Conservation (phyloP, 2,888 invertebrate species). For the Balanococcus diminutus region DNA sequence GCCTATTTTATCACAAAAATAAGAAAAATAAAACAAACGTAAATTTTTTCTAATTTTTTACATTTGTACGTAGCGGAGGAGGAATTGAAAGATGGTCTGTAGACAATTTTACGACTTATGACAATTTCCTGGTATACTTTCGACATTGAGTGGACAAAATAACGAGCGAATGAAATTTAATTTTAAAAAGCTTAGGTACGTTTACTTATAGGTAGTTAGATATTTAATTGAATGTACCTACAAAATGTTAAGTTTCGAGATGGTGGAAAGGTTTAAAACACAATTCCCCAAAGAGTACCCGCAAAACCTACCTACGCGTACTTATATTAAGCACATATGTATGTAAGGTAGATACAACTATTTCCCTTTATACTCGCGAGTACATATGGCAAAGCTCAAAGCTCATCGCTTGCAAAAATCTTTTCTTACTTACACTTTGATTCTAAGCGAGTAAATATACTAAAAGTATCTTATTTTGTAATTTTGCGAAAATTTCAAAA, state of each 20-base stretch:
- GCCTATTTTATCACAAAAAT: constrained; percentile 41
- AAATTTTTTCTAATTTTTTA: constrained; percentile 38
- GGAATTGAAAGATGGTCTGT: not conserved
- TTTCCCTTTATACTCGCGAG: no score
- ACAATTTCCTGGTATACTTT: not conserved
- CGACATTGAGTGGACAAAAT: not conserved
- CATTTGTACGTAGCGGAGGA: not conserved
- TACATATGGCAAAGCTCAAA: no score
- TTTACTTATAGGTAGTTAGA: no score
- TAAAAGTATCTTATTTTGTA: not conserved
- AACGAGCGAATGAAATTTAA: not conserved
- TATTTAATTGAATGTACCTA: not conserved
- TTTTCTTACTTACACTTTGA: not conserved
- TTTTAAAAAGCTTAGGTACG: no score
- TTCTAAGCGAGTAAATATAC: not conserved
- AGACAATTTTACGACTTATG: not conserved
- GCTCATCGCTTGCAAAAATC: not conserved
- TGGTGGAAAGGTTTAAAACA: no score
- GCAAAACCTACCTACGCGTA: no score
- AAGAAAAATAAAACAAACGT: constrained; percentile 41
- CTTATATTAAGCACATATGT: no score
- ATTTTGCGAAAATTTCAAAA: not conserved
- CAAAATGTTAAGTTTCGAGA: not conserved
- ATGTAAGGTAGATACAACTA: no score
- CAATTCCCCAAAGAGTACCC: no score